These are phyloP conservation scores for Pantala flavescens DNA, from an alignment of 1,140 invertebrate genomes.

Conservation along the genomic window DNA sequence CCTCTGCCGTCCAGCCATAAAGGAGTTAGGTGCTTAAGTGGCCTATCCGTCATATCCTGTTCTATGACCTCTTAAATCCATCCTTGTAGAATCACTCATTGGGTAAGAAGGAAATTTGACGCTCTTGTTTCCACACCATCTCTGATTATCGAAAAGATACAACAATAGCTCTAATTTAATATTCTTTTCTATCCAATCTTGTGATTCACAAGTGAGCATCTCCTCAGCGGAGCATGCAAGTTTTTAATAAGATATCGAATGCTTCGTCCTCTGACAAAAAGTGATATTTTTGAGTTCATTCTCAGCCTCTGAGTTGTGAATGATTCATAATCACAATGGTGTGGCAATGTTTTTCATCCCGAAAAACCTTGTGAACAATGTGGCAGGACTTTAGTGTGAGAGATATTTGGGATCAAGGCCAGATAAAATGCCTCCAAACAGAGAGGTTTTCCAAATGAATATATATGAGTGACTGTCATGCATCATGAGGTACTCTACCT, in stretches of 20 bases:
- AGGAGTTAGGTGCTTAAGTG: constrained; percentile 4
- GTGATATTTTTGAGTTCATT: constrained; percentile 3
- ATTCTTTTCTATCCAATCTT: not conserved
- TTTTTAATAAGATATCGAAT: constrained; percentile 1
- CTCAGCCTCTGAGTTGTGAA: not conserved
- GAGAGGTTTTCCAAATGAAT: not conserved
- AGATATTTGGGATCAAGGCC: not conserved
- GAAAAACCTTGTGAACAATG: too few relatives aligned
- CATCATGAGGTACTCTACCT: not conserved
- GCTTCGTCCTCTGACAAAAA: not conserved
- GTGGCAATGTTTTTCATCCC: too few relatives aligned
- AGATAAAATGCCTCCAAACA: not conserved
- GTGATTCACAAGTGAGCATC: not conserved
- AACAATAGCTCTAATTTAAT: not conserved
- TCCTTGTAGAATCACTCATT: constrained; percentile 2
- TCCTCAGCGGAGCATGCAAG: not conserved
- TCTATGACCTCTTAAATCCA: constrained; percentile 5
- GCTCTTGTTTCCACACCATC: not conserved
- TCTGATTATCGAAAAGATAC: not conserved
- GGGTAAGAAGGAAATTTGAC: not conserved
- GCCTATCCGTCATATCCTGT: constrained; percentile 4
- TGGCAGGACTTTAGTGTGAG: not conserved
- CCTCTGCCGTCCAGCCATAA: constrained; percentile 6
- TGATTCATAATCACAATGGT: not conserved
- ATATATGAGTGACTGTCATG: not conserved